A percentile compares a stretch with the other conserved stretches of the same genome.
These are phyloP conservation scores for Drosophila kikkawai DNA, from an alignment of 1,140 invertebrate species.

Conservation along the genomic window DNA sequence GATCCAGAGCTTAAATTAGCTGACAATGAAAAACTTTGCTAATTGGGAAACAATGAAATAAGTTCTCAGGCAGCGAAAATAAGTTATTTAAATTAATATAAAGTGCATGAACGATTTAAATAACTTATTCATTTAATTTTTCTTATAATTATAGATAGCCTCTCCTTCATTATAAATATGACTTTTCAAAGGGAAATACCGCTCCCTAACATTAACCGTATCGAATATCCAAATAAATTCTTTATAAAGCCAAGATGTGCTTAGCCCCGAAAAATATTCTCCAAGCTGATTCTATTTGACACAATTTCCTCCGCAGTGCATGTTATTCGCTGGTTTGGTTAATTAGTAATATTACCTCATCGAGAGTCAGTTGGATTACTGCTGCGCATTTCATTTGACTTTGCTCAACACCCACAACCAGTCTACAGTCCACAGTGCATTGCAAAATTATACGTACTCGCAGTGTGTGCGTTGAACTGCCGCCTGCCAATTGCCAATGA, in stretches of 20 bases:
- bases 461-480: conserved; percentile 32
- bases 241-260: background rate
- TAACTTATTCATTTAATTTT: background rate
- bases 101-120: background rate
- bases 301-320: conserved; percentile 25
- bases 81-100: background rate
- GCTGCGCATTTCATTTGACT: conserved; percentile 65
- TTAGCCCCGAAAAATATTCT: conserved; percentile 5
- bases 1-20: background rate
- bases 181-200: background rate
- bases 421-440: conserved; percentile 57
- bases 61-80: background rate
- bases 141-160: background rate
- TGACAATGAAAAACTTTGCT: background rate
- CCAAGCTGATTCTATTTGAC: conserved; percentile 9
- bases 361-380: conserved; percentile 43
- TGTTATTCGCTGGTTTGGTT: conserved; percentile 17
- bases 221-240: background rate
- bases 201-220: background rate
- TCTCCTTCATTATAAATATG: background rate
- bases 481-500: conserved; percentile 56
- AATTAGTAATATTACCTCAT: conserved; percentile 71
- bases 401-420: conserved; percentile 45
- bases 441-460: conserved; percentile 42
- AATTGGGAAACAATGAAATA: background rate